Evolutionary conservation across 2,888 invertebrate genomes (phyloP).

Genomic region (Allygus modestus): DNA sequence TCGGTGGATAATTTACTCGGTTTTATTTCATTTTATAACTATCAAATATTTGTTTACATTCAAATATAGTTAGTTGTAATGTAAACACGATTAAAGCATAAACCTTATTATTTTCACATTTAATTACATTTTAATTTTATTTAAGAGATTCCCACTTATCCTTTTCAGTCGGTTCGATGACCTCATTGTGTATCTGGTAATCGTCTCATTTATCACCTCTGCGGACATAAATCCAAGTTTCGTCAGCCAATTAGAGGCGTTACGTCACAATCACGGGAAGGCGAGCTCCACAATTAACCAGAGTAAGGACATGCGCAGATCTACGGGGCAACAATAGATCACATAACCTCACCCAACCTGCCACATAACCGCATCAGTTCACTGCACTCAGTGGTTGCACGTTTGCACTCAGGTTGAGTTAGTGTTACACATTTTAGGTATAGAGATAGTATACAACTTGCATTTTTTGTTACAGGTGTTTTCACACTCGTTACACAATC

Average conservation of each 20-base stretch:
- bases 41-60: too few relatives aligned
- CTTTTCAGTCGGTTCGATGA: not conserved
- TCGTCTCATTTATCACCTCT: not conserved
- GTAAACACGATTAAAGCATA: not conserved
- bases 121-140: not conserved
- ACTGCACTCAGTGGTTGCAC: not conserved
- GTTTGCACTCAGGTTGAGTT: not conserved
- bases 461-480: too few relatives aligned
- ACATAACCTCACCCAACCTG: constrained; percentile 10
- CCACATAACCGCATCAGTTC: not conserved
- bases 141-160: not conserved
- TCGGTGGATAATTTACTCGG: too few relatives aligned
- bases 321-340: constrained; percentile 10
- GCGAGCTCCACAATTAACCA: not conserved
- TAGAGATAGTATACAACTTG: too few relatives aligned
- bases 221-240: not conserved
- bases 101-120: too few relatives aligned
- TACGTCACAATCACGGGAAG: not conserved
- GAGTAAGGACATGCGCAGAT: constrained; percentile 10
- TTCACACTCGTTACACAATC: too few relatives aligned
- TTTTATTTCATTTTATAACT: too few relatives aligned
- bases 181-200: not conserved
- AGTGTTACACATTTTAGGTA: too few relatives aligned
- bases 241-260: not conserved
- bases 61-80: too few relatives aligned